These are phyloP conservation scores for Acleris cristana DNA, from an alignment of 2,888 invertebrate genomes.

Conservation along the genomic window DNA sequence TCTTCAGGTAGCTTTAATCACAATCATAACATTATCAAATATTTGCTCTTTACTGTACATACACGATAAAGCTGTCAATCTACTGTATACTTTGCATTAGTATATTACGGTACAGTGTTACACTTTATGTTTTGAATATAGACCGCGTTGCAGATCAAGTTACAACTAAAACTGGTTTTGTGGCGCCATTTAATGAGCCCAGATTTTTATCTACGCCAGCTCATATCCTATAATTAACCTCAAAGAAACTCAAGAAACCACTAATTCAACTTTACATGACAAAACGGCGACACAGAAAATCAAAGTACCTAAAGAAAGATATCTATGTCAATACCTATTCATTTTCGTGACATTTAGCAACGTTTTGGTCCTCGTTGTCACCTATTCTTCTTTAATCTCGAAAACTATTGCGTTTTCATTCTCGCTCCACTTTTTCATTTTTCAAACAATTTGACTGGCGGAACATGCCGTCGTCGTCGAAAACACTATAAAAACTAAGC, in stretches of 20 bases:
- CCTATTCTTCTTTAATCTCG: no score
- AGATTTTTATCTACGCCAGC: constrained; percentile 2
- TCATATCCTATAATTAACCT: neutral
- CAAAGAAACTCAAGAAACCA: neutral
- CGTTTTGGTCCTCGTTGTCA: no score
- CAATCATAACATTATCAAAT: constrained; percentile 12
- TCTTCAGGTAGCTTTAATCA: neutral
- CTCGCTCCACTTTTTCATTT: no score
- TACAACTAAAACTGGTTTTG: constrained; percentile 22
- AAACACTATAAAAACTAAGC: no score
- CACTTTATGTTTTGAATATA: constrained; percentile 7
- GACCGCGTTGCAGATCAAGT: constrained; percentile 12
- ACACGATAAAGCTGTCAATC: constrained; percentile 1
- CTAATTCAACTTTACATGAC: no score
- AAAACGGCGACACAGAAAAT: no score
- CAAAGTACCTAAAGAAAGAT: no score
- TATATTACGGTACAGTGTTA: constrained; percentile 8
- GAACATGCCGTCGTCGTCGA: no score
- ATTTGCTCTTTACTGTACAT: constrained; percentile 3
- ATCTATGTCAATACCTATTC: no score
- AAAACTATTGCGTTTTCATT: no score
- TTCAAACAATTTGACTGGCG: no score
- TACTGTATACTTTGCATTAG: neutral
- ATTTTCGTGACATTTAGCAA: no score
- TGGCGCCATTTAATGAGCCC: constrained; percentile 11